Percentiles rank a stretch among this genome's conserved stretches.
These are phyloP conservation scores for Atherinomorus stipes DNA, from an alignment of 2,113 vertebrate genomes.

Conservation along the genomic window DNA sequence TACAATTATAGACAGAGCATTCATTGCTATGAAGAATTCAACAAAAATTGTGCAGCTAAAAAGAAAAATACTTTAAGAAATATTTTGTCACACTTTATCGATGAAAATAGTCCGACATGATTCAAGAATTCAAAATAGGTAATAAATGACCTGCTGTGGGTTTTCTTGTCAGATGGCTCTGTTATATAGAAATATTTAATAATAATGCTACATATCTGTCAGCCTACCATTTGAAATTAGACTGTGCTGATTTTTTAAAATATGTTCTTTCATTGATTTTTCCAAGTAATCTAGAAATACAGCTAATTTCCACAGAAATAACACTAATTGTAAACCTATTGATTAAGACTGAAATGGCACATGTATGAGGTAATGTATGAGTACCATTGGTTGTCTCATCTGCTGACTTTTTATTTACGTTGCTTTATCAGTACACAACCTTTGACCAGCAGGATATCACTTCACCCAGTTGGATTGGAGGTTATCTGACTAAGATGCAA, in stretches of 20 bases:
- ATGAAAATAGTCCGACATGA: too few species aligned
- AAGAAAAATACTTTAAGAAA: not conserved
- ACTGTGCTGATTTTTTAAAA: not conserved
- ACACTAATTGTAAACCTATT: not conserved
- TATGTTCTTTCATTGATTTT: not conserved
- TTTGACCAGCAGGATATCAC: conserved; percentile 34
- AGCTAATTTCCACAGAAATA: not conserved
- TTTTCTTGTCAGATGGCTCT: not conserved
- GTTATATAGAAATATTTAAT: too few species aligned
- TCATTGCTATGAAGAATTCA: not conserved
- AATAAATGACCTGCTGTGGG: not conserved
- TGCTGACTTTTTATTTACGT: not conserved
- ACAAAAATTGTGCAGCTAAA: not conserved
- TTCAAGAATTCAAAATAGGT: not conserved
- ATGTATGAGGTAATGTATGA: not conserved
- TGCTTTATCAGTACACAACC: conserved; percentile 24
- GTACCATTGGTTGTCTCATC: conserved; percentile 1
- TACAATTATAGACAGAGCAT: not conserved
- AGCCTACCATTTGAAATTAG: too few species aligned
- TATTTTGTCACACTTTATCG: too few species aligned
- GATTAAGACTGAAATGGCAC: not conserved
- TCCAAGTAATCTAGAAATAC: not conserved
- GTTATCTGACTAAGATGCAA: conserved; percentile 46
- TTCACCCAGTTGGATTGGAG: conserved; percentile 32
- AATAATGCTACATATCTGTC: too few species aligned